Conservation (phyloP, 2,888 invertebrate species). For the Lapara coniferarum region DNA sequence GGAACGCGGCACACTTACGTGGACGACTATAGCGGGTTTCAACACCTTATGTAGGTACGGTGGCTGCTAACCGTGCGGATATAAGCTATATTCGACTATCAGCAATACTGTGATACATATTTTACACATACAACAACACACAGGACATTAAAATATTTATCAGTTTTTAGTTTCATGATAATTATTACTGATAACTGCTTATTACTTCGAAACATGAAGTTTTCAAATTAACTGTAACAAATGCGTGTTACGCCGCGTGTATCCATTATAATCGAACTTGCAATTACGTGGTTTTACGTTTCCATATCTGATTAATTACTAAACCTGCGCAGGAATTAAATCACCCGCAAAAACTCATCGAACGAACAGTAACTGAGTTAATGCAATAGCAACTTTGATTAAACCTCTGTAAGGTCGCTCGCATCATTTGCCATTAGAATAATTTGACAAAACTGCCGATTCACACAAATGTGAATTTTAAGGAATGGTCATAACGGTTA, state of each 20-base stretch:
- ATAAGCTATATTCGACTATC: no score
- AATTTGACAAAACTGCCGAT: constrained; percentile 2
- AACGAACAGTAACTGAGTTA: neutral
- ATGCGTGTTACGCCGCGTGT: neutral
- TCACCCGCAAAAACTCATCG: neutral
- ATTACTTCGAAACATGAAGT: constrained; percentile 8
- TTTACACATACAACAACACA: no score
- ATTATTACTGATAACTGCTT: neutral
- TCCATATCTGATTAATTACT: constrained; percentile 18
- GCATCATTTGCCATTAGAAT: neutral
- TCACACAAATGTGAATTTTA: constrained; percentile 31
- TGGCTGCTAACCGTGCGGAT: no score
- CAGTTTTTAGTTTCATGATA: neutral
- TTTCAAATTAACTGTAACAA: constrained; percentile 8
- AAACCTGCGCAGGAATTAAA: constrained; percentile 4
- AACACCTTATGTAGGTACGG: no score
- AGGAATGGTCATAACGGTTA: constrained; percentile 32
- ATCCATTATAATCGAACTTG: neutral
- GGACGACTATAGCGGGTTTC: no score
- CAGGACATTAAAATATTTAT: neutral
- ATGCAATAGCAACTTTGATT: neutral
- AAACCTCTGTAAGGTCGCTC: neutral
- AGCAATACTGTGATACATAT: no score
- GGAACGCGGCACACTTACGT: no score
- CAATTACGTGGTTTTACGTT: constrained; percentile 4